Percentiles rank a stretch among this genome's conserved stretches.
Evolutionary conservation across 1,140 invertebrate genomes (phyloP).

Genomic region (Metaphire vulgaris): DNA sequence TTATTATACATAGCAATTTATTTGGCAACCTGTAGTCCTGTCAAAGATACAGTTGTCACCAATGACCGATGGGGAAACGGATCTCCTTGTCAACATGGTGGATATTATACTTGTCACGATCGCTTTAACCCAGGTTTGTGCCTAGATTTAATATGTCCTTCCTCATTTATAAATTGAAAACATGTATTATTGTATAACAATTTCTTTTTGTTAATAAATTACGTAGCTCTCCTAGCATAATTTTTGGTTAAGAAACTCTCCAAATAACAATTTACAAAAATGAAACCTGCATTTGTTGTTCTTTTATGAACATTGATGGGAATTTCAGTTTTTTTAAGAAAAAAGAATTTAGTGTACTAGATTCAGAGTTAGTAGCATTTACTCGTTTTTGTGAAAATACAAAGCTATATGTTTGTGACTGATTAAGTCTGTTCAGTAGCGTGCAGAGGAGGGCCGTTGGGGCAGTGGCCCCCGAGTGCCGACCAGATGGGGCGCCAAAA

Average conservation of each 20-base stretch:
- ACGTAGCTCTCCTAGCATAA: not conserved
- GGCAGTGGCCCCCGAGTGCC: too few species aligned
- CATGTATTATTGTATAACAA: not conserved
- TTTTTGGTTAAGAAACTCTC: not conserved
- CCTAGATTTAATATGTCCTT: constrained; percentile 64
- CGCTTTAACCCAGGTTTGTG: constrained; percentile 68
- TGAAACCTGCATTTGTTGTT: constrained; percentile 62
- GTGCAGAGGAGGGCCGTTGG: too few species aligned
- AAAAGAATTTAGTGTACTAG: too few species aligned
- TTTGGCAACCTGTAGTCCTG: constrained; percentile 57
- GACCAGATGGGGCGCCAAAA: too few species aligned
- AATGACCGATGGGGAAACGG: constrained; percentile 80
- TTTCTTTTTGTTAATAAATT: not conserved
- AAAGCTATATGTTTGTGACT: too few species aligned
- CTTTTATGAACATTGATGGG: not conserved
- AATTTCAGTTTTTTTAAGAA: too few species aligned
- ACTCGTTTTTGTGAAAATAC: too few species aligned
- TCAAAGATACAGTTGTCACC: constrained; percentile 76
- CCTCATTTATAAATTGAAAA: constrained; percentile 76
- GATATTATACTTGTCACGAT: constrained; percentile 72
- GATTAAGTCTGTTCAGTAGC: too few species aligned
- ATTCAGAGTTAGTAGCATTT: too few species aligned
- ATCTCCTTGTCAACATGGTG: constrained; percentile 77
- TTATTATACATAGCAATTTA: constrained; percentile 9
- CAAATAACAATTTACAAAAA: constrained; percentile 61